Conservation (phyloP, 2,113 vertebrate genomes). For the Elgaria multicarinata region DNA sequence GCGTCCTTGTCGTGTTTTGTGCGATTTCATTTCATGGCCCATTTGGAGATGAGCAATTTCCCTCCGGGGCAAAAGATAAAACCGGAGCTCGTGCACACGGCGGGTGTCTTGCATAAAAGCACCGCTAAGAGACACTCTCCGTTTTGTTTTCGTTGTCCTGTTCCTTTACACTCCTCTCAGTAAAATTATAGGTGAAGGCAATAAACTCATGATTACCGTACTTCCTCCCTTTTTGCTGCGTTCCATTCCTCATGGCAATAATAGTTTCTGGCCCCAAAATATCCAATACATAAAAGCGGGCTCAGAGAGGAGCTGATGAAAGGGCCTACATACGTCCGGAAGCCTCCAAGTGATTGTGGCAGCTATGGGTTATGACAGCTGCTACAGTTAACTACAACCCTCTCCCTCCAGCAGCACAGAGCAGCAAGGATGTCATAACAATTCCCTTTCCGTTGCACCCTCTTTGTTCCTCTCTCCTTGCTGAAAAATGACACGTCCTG, state of each 20-base stretch:
- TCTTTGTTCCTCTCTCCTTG: neutral
- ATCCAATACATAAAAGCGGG: constrained; percentile 58
- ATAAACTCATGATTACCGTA: constrained; percentile 63
- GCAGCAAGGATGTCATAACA: no score
- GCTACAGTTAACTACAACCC: neutral
- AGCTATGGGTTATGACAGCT: neutral
- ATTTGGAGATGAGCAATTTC: constrained; percentile 71
- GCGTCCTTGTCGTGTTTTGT: constrained; percentile 63
- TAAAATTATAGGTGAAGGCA: constrained; percentile 61
- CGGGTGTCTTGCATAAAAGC: constrained; percentile 60
- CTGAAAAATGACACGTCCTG: neutral
- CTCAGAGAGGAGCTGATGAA: neutral
- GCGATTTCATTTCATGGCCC: constrained; percentile 72
- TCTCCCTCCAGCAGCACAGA: neutral
- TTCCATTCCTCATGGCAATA: constrained; percentile 51
- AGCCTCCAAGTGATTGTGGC: neutral
- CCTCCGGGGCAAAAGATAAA: constrained; percentile 72
- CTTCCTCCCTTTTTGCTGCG: constrained; percentile 45
- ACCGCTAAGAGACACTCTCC: constrained; percentile 50
- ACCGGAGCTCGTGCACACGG: constrained; percentile 59
- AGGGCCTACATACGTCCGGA: constrained; percentile 26
- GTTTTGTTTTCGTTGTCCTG: constrained; percentile 58
- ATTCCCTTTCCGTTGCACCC: neutral
- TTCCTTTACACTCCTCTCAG: constrained; percentile 43
- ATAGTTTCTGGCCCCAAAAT: constrained; percentile 59